These are phyloP conservation scores for Drosophila cognata DNA, from an alignment of 2,888 invertebrate genomes.

Conservation along the genomic window DNA sequence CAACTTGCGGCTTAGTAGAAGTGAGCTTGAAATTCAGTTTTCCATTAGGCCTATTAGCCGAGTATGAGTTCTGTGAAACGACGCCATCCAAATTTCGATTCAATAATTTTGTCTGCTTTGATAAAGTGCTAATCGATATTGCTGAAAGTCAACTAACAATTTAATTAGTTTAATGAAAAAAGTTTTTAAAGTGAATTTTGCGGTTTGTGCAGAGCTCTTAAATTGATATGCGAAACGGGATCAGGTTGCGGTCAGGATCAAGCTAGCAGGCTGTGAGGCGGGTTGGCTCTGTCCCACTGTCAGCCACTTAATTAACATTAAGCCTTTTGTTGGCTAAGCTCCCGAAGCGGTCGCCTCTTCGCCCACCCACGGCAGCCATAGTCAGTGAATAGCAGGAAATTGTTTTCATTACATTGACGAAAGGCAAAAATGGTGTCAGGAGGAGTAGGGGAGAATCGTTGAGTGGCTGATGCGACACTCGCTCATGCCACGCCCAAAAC, in stretches of 20 bases:
- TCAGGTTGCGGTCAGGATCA: constrained; percentile 9
- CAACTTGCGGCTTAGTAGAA: constrained; percentile 3
- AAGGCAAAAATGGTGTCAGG: constrained; percentile 14
- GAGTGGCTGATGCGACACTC: constrained; percentile 25
- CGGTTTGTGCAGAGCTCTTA: constrained; percentile 22
- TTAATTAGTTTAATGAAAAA: constrained; percentile 35
- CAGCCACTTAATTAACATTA: constrained; percentile 69
- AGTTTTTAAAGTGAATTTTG: constrained; percentile 24
- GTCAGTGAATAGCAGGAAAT: constrained; percentile 56
- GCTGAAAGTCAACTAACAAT: constrained; percentile 25
- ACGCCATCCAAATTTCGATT: constrained; percentile 1
- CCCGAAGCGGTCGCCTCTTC: not conserved
- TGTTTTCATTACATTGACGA: constrained; percentile 50
- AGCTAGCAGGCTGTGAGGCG: not conserved
- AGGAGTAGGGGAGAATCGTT: not conserved
- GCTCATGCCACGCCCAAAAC: constrained; percentile 24
- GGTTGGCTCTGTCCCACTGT: constrained; percentile 34
- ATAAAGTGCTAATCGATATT: not conserved
- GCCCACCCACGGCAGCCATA: not conserved
- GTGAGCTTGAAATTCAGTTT: constrained; percentile 12
- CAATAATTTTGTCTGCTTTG: constrained; percentile 8
- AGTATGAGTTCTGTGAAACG: constrained; percentile 9
- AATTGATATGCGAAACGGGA: constrained; percentile 18
- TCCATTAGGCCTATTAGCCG: constrained; percentile 29
- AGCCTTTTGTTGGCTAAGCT: constrained; percentile 43